Evolutionary conservation across 2,797 vertebrate genomes (phyloP), one percentile per base, ranked within the genome.

Genomic region (Chaetophractus vellerosus): DNA sequence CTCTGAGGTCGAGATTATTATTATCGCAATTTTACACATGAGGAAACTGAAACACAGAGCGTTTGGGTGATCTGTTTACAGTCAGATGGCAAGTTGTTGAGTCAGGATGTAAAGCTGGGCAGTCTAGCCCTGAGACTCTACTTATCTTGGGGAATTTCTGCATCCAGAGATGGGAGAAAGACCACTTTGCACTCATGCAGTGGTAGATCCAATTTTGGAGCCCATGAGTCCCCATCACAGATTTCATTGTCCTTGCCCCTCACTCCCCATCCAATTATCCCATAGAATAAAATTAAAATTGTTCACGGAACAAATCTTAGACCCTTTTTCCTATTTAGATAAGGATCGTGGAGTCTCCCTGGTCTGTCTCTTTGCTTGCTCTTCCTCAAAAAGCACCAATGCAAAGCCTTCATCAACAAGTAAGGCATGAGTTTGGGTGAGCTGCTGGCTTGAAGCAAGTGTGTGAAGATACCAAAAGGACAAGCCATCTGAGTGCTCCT

Each of bases 31-130:
- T 82, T 83, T 76, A 92, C 36, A 41, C 26, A 84, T 48, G 41
- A 94, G 68, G 31, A 90, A 72, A 63, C 16, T 48, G n/a, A 82
- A 80, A 48, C n/a, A n/a, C 18, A 78, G 41, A 81, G 23, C 66
- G 5, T 31, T 72, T 19, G 64, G 19, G 14, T 45, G 6, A 38
- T 5, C 36, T 84, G 31, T 23, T 88, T 18, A 57, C 12, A 50
- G 57, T 12, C 3, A 45, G 50, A 74, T 1, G 64, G 64, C 3
- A 41, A 15, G 50, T 3, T 45, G 24, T 81, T 12, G 78, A 79
- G 59, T 63, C 31, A 33, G 10, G 33, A 33, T 52, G 79, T 71
- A 88, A 59, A 91, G 69, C 12, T 9, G 9, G 12, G 7, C 36
- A 26, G 28, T 36, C 23, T 61, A 28, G 69, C 7, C 5, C 12